Base-by-base conservation (phyloP, 2,797 vertebrate genomes). In the Chaunax sp. region DNA sequence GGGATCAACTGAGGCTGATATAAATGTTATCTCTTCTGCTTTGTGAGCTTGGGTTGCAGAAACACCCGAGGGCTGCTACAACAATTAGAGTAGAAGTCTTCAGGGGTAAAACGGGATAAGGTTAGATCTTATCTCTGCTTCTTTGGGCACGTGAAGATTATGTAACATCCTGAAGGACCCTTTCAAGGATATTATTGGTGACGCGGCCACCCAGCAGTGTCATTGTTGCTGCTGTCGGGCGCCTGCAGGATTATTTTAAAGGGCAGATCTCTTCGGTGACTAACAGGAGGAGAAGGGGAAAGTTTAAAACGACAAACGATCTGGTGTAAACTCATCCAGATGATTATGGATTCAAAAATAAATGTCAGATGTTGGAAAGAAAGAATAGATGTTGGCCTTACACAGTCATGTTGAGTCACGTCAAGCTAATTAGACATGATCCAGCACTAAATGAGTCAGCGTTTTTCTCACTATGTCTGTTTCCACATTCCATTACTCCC, bases 81-180 rank as follows among this genome's bases (percentile, higher is more conserved):
- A 15, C 5, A 0, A 44, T 59, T 80, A 76, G 3, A 57, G 18
- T 64, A 60, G 35, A 47, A 8, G 51, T 56, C 68, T 53, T 76
- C 56, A 28, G 75, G 64, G 74, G 49, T 18, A n/a, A 26, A 74
- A 40, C 55, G 51, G 45, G 78, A 71, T 63, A 55, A 64, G 65
- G 68, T 75, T 58, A 69, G 77, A 73, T 72, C 30, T 53, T 70
- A 79, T 87, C 52, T 55, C 19, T 58, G 44, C 68, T 66, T 20
- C 59, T 55, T 35, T 22, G 40, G 52, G 58, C 73, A 33, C 41
- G 13, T 56, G 25, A 57, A 65, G 46, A 63, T 83, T 81, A 72
- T 20, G 49, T 78, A 84, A 87, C 5, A 7, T 69, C 65, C 66
- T 66, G n/a, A 22, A 74, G 64, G 63, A 55, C 22, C 28, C 64